Evolutionary conservation across 2,888 invertebrate species (phyloP), one percentile per base, ranked within the genome.

Genomic region (Drosophila koepferae): DNA sequence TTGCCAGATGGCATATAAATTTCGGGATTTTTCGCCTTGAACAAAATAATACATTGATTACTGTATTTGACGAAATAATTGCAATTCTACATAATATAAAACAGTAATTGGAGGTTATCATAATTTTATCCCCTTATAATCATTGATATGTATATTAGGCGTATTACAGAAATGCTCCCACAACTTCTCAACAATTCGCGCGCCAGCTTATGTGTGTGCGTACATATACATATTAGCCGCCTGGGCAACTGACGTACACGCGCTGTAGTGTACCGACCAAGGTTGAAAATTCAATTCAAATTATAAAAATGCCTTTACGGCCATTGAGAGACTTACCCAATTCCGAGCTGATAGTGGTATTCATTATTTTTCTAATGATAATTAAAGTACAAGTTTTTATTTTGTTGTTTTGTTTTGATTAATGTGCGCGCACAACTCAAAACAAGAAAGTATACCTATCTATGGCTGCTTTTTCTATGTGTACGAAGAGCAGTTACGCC

Each of bases 281-380:
- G 70, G 86, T 89, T 89, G 87, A 86, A 86, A 90, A 86, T 84
- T 86, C 85, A 86, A 86, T 86, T 86, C 76, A 67, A 90, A 89
- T 83, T 89, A 73, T 31, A 55, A 80, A 63, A 28, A 56, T 28
- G 23, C 28, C 34, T 18, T 40, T n/a, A 28, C 2, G 5, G 10
- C n/a, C 6, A 23, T 28, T 23, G 0, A 12, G 9, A 2, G 14
- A 78, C 77, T 81, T 68, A 78, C 78, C 78, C 16, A 65, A 56
- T 68, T 53, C 77, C 12, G 77, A 63, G 60, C 40, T 43, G 3
- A 46, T 38, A 49, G 28, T 68, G 34, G 59, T 40, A n/a, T 81
- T 64, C 78, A 78, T 78, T 10, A 18, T 43, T 46, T 3, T 48
- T 48, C n/a, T 14, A 28, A 4, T 18, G 16, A 18, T 64, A 9